Percentiles rank a stretch among this genome's conserved stretches.
These are phyloP conservation scores for Anguilla anguilla DNA, from an alignment of 2,797 vertebrate species.

Conservation along the genomic window DNA sequence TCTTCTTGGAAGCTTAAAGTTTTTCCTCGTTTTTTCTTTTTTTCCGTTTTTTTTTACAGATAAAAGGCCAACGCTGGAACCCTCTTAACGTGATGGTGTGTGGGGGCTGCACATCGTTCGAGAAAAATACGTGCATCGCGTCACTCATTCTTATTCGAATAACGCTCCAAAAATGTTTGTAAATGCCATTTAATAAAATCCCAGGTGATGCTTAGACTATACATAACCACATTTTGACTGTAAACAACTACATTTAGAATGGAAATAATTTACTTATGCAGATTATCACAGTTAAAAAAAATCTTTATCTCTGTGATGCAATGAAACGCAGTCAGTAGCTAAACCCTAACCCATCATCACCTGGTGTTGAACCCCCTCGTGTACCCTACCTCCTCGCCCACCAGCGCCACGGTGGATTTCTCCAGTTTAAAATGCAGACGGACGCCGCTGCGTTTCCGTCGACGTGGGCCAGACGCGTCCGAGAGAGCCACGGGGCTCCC, in stretches of 20 bases:
- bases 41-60: neutral
- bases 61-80: neutral
- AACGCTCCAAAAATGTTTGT: neutral
- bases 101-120: too few species aligned
- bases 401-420: too few species aligned
- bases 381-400: too few species aligned
- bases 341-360: neutral
- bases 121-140: too few species aligned
- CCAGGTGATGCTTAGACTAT: neutral
- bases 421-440: neutral
- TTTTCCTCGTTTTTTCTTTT: too few species aligned
- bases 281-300: neutral
- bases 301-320: too few species aligned
- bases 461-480: neutral
- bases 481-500: constrained; percentile 36
- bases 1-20: neutral
- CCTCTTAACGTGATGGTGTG: too few species aligned
- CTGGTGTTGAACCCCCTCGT: too few species aligned
- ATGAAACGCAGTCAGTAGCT: too few species aligned
- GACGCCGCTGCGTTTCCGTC: neutral
- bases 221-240: neutral
- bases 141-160: too few species aligned
- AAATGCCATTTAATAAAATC: neutral
- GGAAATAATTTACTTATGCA: too few species aligned
- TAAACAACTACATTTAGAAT: neutral